Conservation (phyloP, 2,113 vertebrate genomes). For the Anoplopoma fimbria region DNA sequence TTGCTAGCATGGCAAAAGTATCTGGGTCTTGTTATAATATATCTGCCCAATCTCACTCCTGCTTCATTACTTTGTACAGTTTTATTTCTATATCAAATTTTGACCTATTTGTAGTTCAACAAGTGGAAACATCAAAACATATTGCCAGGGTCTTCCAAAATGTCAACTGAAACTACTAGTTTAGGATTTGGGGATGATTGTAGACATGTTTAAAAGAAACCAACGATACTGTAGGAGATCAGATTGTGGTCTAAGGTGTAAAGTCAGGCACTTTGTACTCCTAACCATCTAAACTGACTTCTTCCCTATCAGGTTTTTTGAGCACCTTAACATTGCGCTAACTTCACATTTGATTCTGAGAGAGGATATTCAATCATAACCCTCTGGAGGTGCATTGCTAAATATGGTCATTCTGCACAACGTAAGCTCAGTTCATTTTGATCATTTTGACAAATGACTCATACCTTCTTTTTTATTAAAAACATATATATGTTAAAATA, state of each 20-base stretch:
- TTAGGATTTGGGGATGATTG: not conserved
- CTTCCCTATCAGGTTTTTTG: not conserved
- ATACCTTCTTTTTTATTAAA: no score
- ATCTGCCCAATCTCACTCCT: no score
- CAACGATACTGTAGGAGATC: not conserved
- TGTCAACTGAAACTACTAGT: not conserved
- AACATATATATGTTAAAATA: not conserved
- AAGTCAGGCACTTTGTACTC: not conserved
- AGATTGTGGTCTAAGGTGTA: not conserved
- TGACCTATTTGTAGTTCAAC: no score
- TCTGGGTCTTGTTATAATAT: no score
- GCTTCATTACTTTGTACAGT: no score
- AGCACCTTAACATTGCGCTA: not conserved
- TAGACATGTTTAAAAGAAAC: not conserved
- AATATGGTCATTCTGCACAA: not conserved
- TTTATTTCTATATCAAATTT: no score
- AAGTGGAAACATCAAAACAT: not conserved
- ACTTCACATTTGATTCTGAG: not conserved
- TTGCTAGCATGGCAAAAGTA: no score
- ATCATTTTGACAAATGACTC: not conserved
- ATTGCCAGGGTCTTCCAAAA: not conserved
- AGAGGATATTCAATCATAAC: not conserved
- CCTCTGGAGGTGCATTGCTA: not conserved
- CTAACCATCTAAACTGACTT: not conserved
- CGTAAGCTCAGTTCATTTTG: not conserved